A percentile compares a stretch with the other conserved stretches of the same genome.
Evolutionary conservation across 2,797 vertebrate species (phyloP).

Genomic region (Siniperca scherzeri): DNA sequence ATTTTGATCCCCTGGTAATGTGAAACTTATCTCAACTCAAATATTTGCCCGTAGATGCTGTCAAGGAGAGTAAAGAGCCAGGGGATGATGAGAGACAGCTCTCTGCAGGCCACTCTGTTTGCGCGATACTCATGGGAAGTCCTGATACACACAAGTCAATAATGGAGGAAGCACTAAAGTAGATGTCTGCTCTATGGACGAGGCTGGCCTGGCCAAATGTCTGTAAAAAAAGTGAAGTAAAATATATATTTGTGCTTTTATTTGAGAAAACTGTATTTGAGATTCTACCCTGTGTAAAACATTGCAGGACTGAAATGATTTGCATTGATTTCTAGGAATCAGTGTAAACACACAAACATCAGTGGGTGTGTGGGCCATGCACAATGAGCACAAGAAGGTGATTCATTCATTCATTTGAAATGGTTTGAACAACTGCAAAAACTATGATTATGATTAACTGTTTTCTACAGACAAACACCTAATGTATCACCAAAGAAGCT

Average conservation of each 20-base stretch:
- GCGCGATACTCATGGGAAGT: conserved; percentile 78
- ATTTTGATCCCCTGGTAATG: conserved; percentile 72
- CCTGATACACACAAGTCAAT: conserved; percentile 77
- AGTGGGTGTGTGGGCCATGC: not conserved
- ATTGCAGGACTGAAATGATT: not conserved
- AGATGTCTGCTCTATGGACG: conserved; percentile 41
- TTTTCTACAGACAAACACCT: not conserved
- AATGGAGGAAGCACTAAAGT: conserved; percentile 61
- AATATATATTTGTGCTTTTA: not conserved
- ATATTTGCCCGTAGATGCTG: conserved; percentile 79
- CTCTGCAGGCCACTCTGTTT: conserved; percentile 77
- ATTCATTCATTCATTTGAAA: conserved; percentile 2
- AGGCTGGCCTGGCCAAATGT: conserved; percentile 7
- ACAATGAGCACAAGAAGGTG: not conserved
- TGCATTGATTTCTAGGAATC: not conserved
- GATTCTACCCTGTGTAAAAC: not conserved
- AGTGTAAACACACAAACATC: not conserved
- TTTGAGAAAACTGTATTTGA: not conserved
- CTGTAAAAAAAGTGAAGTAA: not conserved
- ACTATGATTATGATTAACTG: not conserved
- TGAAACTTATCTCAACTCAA: conserved; percentile 79
- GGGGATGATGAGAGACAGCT: conserved; percentile 75
- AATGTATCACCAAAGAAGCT: not conserved
- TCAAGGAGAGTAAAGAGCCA: conserved; percentile 72
- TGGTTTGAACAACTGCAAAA: not conserved